Evolutionary conservation across 92 coral and sea anemone genomes (phyloP), one percentile per base, ranked within the genome.

Genomic region (Micromussa lordhowensis): DNA sequence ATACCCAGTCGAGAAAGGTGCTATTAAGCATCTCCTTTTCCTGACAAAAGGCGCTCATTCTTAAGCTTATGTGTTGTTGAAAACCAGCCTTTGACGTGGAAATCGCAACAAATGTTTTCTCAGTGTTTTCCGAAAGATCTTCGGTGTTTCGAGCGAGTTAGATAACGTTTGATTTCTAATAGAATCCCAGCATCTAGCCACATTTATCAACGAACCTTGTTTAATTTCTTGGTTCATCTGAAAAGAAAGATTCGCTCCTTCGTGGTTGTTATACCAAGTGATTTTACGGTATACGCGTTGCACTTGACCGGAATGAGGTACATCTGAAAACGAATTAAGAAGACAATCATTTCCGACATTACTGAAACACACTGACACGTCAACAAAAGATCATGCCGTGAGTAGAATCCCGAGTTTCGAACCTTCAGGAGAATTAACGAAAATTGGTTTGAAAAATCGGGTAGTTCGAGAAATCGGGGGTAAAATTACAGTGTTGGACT

Each of bases 131-230:
- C 4, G 38, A 36, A 36, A 36, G 4, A 36, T 36, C 38, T 36
- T 5, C 38, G 3, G 38, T 36, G 38, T 36, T 36, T 36, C 38
- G 5, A 6, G 29, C 68, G 29, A 5, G 10, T 21, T 22, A 8
- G 9, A 63, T 5, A 0, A n/a, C 38, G 38, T 36, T 36, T 63
- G n/a, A 63, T 12, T 24, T 11, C 30, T 63, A 71, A 17, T 9
- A 32, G 32, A 36, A 6, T 28, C 8, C n/a, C 34, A 68, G 12
- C 2, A 31, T 31, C 38, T 70, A 70, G 1, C 40, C 75, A 59
- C 68, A 21, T n/a, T 63, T 63, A 63, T 28, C 69, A 63, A 63
- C 69, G 30, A 71, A 71, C 77, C 77, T 71, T 71, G 77, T 71
- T 71, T 71, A 31, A 71, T 71, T 71, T 48, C 77, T 17, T 17